These are phyloP conservation scores for Trididemnum nubilum DNA, from an alignment of 23 tunicate species.

Conservation along the genomic window DNA sequence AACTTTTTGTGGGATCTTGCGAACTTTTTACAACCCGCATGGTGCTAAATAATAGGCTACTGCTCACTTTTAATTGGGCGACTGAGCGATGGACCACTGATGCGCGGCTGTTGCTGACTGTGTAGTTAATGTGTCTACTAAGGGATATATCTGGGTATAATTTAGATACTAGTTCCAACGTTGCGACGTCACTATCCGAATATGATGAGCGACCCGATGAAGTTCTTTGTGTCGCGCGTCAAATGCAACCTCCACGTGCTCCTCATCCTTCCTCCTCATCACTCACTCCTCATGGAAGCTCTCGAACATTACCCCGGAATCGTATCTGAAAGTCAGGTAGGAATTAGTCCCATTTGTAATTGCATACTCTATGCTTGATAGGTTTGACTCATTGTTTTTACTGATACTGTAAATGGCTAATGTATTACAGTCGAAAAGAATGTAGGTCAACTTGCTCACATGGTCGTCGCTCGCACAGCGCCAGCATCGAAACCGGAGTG, in stretches of 20 bases:
- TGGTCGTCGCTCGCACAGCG: too few relatives aligned
- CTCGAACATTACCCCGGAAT: constrained; percentile 76
- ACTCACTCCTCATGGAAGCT: constrained; percentile 72
- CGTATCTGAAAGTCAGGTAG: constrained; percentile 81
- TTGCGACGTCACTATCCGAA: constrained; percentile 78
- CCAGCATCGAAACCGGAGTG: too few relatives aligned
- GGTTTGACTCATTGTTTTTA: background rate
- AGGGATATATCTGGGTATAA: too few relatives aligned
- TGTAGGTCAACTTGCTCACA: too few relatives aligned
- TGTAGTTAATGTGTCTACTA: too few relatives aligned
- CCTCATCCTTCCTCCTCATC: constrained; percentile 85
- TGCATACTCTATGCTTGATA: background rate
- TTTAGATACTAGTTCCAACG: constrained; percentile 77
- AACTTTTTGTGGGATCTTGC: too few relatives aligned
- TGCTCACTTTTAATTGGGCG: too few relatives aligned
- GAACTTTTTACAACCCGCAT: too few relatives aligned
- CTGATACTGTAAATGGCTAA: background rate
- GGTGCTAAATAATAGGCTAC: too few relatives aligned
- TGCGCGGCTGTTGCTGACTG: too few relatives aligned
- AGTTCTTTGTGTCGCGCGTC: constrained; percentile 86
- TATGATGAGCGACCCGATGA: constrained; percentile 95
- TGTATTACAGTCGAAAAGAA: background rate
- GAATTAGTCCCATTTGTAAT: background rate
- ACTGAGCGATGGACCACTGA: too few relatives aligned
- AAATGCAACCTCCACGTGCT: constrained; percentile 85